phyloP scores from a whole-genome alignment of 2,888 invertebrate genomes.

The Trissonchulus sp. region DNA sequence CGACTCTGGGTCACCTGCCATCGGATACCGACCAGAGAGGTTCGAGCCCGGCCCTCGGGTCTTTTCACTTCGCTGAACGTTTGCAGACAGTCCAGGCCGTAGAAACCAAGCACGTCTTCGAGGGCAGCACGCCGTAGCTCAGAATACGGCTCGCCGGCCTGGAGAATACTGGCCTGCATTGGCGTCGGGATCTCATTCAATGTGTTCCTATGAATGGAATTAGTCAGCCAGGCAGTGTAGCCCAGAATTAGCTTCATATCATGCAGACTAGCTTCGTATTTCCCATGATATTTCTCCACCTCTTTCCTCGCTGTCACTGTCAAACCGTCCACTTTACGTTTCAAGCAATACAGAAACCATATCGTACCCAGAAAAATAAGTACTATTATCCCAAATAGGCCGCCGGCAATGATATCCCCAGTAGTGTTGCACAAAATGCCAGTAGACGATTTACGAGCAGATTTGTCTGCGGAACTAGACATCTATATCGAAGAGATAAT shows the following conservation, averaged over 20 bases:
- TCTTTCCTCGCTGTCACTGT: no score
- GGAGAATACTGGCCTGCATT: neutral
- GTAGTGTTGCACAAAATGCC: no score
- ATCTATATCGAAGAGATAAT: no score
- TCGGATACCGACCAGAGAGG: neutral
- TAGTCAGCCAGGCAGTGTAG: neutral
- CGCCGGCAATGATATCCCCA: no score
- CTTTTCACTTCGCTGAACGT: neutral
- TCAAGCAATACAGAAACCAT: no score
- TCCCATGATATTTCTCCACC: no score
- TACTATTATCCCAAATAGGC: no score
- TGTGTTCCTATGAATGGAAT: neutral
- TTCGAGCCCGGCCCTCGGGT: neutral
- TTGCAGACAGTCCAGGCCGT: neutral
- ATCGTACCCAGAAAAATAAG: no score
- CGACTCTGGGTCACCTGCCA: neutral
- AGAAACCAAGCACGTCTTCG: neutral
- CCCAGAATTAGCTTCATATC: neutral
- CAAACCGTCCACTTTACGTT: no score
- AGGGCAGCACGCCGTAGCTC: neutral
- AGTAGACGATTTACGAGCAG: no score
- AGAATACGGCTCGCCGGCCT: neutral
- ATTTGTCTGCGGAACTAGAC: no score
- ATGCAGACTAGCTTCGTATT: no score
- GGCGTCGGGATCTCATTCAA: neutral